A percentile compares a stretch with the other conserved stretches of the same genome.
phyloP scores from a whole-genome alignment of 2,113 vertebrate species.

The Alaudala cheleensis region DNA sequence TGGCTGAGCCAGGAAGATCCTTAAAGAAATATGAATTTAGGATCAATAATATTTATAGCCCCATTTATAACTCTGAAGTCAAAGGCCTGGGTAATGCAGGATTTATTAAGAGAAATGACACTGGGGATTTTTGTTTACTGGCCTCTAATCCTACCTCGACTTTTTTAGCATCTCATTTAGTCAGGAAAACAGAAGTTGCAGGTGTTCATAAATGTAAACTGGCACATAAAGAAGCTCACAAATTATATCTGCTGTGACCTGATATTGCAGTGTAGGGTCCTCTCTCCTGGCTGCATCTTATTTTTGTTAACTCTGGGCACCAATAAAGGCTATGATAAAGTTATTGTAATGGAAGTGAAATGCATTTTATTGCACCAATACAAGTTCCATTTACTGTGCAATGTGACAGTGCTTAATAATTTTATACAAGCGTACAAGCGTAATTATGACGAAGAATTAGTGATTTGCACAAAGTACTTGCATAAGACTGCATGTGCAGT shows the following conservation, averaged over 20 bases:
- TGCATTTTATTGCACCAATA: slow-evolving; percentile 74
- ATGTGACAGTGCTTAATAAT: slow-evolving; percentile 72
- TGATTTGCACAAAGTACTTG: slow-evolving; percentile 69
- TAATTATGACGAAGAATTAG: slow-evolving; percentile 76
- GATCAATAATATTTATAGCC: slow-evolving; percentile 57
- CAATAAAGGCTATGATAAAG: slow-evolving; percentile 68
- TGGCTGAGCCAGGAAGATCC: slow-evolving; percentile 7
- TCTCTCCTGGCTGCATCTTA: slow-evolving; percentile 8
- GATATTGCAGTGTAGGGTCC: not conserved
- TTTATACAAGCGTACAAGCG: slow-evolving; percentile 68
- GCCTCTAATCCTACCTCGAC: not conserved
- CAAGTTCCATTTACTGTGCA: slow-evolving; percentile 69
- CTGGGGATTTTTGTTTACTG: slow-evolving; percentile 15
- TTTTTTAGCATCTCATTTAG: not conserved
- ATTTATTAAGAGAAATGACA: not conserved
- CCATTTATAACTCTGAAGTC: slow-evolving; percentile 43
- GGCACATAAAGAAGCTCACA: not conserved
- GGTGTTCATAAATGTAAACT: not conserved
- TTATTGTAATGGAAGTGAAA: slow-evolving; percentile 73
- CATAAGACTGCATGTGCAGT: slow-evolving; percentile 54
- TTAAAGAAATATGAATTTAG: slow-evolving; percentile 25
- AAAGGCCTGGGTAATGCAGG: not conserved
- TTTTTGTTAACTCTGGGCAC: slow-evolving; percentile 54
- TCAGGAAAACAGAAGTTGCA: slow-evolving; percentile 2
- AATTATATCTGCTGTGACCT: not conserved